Base-by-base conservation (phyloP, 2,797 vertebrate genomes). In the Betta splendens region DNA sequence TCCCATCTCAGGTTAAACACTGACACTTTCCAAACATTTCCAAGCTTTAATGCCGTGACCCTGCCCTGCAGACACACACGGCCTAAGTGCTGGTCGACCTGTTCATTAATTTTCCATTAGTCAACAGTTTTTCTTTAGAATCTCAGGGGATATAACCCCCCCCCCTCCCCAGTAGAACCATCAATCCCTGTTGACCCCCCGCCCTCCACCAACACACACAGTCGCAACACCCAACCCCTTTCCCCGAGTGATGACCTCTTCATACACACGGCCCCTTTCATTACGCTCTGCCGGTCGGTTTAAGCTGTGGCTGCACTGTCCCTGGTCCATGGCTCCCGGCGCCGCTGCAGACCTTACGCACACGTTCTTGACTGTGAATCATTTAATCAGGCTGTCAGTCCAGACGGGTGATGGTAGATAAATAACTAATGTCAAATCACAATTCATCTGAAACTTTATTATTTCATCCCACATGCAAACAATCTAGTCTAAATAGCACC, bases 81-180 rank as follows among this genome's bases (percentile, higher is more conserved):
- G 58, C 25, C 35, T 18, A 79, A 80, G 45, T 71, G 61, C 73
- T 59, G 58, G 51, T 20, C 5, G 4, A 53, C 70, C 77, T 79
- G 52, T 86, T 88, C 79, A 89, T 89, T 79, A 75, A 84, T 85
- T 84, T 81, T 69, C 68, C 79, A 85, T 87, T 77, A 85, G 80
- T 85, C 84, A 71, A 75, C 75, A 71, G 75, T 78, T 86, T 81
- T 77, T 64, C 28, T 38, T 74, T 33, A 35, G 48, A 72, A 62
- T 84, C 75, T 78, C 67, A 7, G 55, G 74, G 69, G 80, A 75
- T 75, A 79, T 74, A 23, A 69, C 73, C 78, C 79, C 75, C 83
- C 72, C 5, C 1, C 32, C 78, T 59, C 1, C 8, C 70, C 67
- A 76, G 85, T 81, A 75, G 66, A 70, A 55, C 26, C 55, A 71